phyloP scores from a whole-genome alignment of 2,797 vertebrate species.

The Syndactyla subalaris region DNA sequence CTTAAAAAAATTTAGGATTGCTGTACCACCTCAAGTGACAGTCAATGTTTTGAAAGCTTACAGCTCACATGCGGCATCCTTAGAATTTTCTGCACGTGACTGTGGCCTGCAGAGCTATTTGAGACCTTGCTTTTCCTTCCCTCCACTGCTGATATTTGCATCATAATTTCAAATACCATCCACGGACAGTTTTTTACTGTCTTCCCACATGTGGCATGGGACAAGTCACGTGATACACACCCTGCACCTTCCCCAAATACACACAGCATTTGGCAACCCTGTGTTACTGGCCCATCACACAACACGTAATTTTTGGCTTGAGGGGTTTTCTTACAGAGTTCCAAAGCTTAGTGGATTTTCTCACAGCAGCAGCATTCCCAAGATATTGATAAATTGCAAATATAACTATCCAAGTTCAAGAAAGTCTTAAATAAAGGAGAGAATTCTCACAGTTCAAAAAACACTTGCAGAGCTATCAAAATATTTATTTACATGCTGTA shows the following conservation, averaged over 20 bases:
- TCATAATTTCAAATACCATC: background rate
- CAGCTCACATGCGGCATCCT: background rate
- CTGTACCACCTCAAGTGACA: background rate
- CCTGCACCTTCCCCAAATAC: background rate
- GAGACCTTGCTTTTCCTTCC: background rate
- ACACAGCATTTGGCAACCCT: background rate
- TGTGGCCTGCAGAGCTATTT: background rate
- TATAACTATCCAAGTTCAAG: background rate
- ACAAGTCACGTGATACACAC: background rate
- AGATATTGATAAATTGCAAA: background rate
- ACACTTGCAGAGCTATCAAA: background rate
- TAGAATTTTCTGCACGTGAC: background rate
- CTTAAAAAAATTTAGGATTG: background rate
- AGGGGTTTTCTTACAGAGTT: background rate
- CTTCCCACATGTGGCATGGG: background rate
- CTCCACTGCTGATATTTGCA: background rate
- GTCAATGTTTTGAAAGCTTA: background rate
- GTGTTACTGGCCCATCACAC: background rate
- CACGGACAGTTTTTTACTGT: background rate
- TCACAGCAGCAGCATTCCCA: background rate
- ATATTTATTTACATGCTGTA: slow-evolving; percentile 40
- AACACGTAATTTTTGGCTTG: background rate
- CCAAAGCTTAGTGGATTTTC: background rate
- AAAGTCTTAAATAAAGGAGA: background rate
- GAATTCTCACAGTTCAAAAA: background rate